These are phyloP conservation scores for Erpornis zantholeuca DNA, from an alignment of 2,113 vertebrate species.

Conservation along the genomic window DNA sequence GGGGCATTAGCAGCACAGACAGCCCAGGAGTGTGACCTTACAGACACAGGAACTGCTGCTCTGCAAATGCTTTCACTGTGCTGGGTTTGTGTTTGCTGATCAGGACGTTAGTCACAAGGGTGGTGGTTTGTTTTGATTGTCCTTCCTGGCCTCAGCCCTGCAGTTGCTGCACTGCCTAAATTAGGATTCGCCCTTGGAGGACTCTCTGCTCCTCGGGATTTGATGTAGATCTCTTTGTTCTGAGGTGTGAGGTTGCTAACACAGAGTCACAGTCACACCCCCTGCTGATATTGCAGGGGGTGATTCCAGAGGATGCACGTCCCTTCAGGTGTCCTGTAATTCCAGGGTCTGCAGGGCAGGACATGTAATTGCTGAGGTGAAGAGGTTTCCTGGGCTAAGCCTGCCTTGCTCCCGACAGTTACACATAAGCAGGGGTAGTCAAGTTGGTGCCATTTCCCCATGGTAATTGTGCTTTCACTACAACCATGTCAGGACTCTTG, in stretches of 20 bases:
- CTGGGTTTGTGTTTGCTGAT: not conserved
- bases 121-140: not conserved
- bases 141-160: not conserved
- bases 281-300: not conserved
- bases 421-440: not conserved
- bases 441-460: not conserved
- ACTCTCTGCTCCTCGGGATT: not conserved
- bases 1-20: not conserved
- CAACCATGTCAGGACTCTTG: not conserved
- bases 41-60: not conserved
- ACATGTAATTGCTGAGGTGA: not conserved
- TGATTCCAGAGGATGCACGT: not conserved
- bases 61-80: rapidly evolving
- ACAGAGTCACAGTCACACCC: rapidly evolving
- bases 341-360: not conserved
- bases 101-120: not conserved
- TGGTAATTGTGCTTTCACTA: not conserved
- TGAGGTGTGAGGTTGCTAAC: not conserved
- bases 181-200: not conserved
- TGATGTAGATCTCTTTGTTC: not conserved
- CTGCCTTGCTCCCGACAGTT: not conserved
- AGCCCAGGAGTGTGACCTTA: not conserved
- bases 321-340: not conserved
- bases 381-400: not conserved
- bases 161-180: not conserved